Conservation (phyloP, 2,797 vertebrate genomes). For the Psittacula derbiana region DNA sequence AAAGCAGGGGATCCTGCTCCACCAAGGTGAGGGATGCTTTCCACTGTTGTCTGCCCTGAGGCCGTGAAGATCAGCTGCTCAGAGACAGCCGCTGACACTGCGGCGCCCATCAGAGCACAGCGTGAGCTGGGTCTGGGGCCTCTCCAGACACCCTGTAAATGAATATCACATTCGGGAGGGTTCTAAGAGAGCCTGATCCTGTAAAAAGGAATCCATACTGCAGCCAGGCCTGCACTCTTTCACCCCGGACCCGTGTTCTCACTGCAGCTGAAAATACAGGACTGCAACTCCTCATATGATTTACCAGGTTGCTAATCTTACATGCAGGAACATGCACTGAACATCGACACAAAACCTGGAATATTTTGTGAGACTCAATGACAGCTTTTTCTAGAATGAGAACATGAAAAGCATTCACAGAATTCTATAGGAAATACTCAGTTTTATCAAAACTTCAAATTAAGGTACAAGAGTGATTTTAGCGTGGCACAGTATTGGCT, state of each 20-base stretch:
- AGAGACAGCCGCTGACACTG: not conserved
- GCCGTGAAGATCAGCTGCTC: not conserved
- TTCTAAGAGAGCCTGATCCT: not conserved
- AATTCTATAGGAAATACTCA: not conserved
- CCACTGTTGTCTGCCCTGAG: not conserved
- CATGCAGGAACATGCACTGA: not conserved
- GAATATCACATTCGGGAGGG: not conserved
- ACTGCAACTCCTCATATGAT: not conserved
- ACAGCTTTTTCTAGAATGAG: not conserved
- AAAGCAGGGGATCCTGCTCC: not conserved
- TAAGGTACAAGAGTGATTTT: not conserved
- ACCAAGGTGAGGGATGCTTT: not conserved
- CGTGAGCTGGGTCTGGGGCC: not conserved
- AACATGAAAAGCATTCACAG: not conserved
- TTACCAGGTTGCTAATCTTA: not conserved
- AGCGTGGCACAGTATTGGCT: not conserved
- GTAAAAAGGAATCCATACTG: not conserved
- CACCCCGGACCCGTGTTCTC: not conserved
- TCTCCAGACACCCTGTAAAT: not conserved
- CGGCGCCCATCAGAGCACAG: not conserved
- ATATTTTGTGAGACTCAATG: not conserved
- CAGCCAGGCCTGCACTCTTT: not conserved
- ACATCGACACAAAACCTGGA: not conserved
- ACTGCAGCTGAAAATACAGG: not conserved
- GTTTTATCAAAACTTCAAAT: not conserved